phyloP scores from a whole-genome alignment of 1,140 invertebrate genomes.

The Oncopeltus fasciatus region DNA sequence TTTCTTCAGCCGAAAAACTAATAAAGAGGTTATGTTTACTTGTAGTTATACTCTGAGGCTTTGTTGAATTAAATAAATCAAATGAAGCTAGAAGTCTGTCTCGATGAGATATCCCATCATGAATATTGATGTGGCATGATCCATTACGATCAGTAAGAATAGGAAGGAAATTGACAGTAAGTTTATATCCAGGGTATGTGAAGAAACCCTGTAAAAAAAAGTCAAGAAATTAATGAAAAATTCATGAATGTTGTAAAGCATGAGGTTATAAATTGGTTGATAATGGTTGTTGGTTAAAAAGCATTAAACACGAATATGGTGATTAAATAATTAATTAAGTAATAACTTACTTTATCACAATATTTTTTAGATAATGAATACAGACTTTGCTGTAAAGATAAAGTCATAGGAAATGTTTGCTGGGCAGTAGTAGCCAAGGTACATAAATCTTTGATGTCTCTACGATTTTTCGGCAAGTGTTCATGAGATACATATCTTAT shows the following conservation, averaged over 20 bases:
- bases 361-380: constrained; percentile 47
- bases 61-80: constrained; percentile 56
- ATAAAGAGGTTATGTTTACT: constrained; percentile 61
- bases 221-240: constrained; percentile 12
- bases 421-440: constrained; percentile 62
- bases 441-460: constrained; percentile 65
- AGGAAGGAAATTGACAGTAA: constrained; percentile 71
- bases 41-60: constrained; percentile 70
- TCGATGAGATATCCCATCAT: constrained; percentile 54
- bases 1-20: constrained; percentile 50
- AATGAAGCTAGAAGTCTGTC: constrained; percentile 54
- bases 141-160: constrained; percentile 57
- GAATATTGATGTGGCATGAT: constrained; percentile 55
- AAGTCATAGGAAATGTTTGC: constrained; percentile 65
- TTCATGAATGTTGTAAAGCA: no score
- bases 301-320: neutral
- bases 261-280: no score
- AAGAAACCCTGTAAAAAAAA: constrained; percentile 43
- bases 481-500: constrained; percentile 71
- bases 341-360: constrained; percentile 48
- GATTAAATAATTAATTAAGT: neutral
- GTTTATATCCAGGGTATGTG: constrained; percentile 54
- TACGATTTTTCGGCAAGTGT: constrained; percentile 51
- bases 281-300: no score
- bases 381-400: constrained; percentile 59